phyloP scores from a whole-genome alignment of 2,888 invertebrate species.

The Caenorhabditis sinica region DNA sequence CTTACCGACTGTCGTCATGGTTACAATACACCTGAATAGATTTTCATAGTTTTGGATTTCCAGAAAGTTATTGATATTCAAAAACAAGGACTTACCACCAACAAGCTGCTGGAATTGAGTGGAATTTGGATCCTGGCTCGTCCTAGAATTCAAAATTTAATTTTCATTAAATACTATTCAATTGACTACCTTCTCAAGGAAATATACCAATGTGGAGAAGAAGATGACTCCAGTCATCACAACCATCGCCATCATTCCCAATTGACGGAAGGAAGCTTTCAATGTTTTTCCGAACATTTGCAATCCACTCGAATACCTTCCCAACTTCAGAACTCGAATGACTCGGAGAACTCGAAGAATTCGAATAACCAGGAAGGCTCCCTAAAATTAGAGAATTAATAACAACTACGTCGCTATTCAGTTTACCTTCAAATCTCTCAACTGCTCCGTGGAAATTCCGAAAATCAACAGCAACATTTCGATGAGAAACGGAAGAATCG shows the following conservation, averaged over 20 bases:
- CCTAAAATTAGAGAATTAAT: constrained; percentile 58
- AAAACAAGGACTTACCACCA: constrained; percentile 73
- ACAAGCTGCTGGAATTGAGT: constrained; percentile 80
- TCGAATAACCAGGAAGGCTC: constrained; percentile 80
- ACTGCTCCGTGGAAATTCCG: constrained; percentile 79
- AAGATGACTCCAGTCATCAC: constrained; percentile 82
- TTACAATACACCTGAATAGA: constrained; percentile 75
- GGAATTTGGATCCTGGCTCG: constrained; percentile 78
- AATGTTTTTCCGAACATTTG: constrained; percentile 83
- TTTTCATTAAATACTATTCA: neutral
- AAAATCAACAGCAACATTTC: constrained; percentile 77
- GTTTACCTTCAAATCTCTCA: constrained; percentile 78
- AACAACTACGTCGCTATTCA: too few relatives aligned
- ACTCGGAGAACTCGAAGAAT: constrained; percentile 81
- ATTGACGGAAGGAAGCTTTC: constrained; percentile 77
- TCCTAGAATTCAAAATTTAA: constrained; percentile 55
- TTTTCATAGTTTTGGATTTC: neutral
- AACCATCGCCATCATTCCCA: constrained; percentile 83
- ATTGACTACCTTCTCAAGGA: constrained; percentile 80
- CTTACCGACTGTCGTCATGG: constrained; percentile 80
- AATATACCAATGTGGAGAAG: constrained; percentile 81
- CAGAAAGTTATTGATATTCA: neutral
- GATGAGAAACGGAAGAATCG: constrained; percentile 80
- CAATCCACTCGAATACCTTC: constrained; percentile 79
- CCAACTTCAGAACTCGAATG: constrained; percentile 81